Evolutionary conservation across 1,140 invertebrate species (phyloP), one percentile per base, ranked within the genome.

Genomic region (Lordiphosa stackelbergi): DNA sequence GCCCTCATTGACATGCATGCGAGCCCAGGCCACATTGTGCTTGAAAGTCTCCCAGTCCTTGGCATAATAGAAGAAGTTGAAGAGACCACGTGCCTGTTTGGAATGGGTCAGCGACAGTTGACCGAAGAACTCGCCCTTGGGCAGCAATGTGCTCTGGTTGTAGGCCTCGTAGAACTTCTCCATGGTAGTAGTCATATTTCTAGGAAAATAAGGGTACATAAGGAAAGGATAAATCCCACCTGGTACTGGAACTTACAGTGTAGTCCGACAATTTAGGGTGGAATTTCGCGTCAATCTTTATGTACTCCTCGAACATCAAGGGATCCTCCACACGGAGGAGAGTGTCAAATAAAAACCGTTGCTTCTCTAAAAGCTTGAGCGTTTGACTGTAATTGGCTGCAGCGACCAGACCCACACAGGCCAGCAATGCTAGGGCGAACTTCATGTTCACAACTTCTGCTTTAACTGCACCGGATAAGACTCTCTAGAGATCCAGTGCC

Each of bases 31-130:
- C n/a, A 92, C 91, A 2, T 90, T 91, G 55, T 90, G 90, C 87
- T 88, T 90, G 87, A 93, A 93, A 10, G 89, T 91, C 3, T 92
- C 90, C 61, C 90, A 93, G 65, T 92, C 90, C 61, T 91, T 91
- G 43, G 92, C 91, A 41, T 89, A 90, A 75, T 90, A 91, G 78
- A 93, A 90, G 24, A 92, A 53, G 28, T 90, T 78, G 74, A 90
- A 91, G 2, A 93, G 71, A 5, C 89, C 88, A 4, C 88, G 84
- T 0, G 88, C 89, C 77, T 92, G 89, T 24, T 90, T 87, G 48
- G 85, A 85, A 4, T 91, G 88, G n/a, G 51, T 7, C 59, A 68
- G 68, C 1, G 61, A 77, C 48, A 86, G 16, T 7, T 70, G 63
- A 3, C 84, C 85, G n/a, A 86, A 86, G 75, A 86, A 86, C 16